These are phyloP conservation scores for Pollenia griseotomentosa DNA, from an alignment of 2,888 invertebrate genomes.

Conservation along the genomic window DNA sequence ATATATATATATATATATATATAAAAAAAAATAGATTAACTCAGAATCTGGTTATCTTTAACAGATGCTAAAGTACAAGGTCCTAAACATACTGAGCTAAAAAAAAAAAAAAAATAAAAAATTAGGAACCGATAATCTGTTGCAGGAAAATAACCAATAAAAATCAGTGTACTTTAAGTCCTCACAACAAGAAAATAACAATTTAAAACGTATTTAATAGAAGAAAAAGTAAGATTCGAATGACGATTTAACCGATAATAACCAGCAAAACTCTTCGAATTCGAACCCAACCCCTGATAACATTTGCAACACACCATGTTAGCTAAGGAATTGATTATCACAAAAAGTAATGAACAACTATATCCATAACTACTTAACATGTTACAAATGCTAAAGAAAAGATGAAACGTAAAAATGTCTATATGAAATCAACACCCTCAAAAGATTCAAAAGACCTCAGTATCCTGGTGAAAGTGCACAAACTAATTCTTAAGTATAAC, in stretches of 20 bases:
- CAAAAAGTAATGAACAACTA: background rate
- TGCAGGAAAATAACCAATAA: conserved; percentile 3
- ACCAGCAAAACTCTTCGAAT: background rate
- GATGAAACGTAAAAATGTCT: background rate
- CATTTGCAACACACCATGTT: background rate
- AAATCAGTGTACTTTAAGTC: background rate
- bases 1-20: too few species aligned
- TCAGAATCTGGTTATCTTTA: background rate
- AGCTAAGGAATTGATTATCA: background rate
- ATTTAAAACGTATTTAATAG: background rate
- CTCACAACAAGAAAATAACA: background rate
- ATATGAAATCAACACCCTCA: background rate
- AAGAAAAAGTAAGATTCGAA: background rate
- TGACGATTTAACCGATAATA: background rate
- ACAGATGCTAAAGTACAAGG: background rate
- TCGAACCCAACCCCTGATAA: conserved; percentile 3
- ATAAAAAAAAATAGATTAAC: background rate
- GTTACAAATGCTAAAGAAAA: background rate
- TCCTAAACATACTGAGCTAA: background rate
- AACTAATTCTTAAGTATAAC: background rate
- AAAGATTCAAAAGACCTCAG: conserved; percentile 11
- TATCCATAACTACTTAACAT: background rate
- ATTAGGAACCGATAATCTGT: background rate
- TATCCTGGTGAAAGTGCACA: background rate
- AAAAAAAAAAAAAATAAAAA: background rate